Conservation (phyloP, 2,888 invertebrate species). For the Agrypnus murinus region DNA sequence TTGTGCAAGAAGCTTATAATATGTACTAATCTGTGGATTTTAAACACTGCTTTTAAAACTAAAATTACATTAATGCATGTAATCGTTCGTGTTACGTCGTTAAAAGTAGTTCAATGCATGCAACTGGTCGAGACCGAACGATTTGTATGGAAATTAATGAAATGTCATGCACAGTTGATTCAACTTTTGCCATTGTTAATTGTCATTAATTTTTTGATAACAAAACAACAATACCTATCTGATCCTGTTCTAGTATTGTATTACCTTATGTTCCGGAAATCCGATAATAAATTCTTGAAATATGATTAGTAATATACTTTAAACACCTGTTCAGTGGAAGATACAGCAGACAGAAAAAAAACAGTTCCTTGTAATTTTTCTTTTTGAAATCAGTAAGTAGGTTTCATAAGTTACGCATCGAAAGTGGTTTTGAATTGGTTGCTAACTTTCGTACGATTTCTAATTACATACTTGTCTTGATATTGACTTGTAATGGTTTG, state of each 20-base stretch:
- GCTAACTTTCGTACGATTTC: slow-evolving; percentile 27
- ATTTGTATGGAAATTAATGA: slow-evolving; percentile 43
- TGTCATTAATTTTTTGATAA: not conserved
- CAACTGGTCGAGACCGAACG: slow-evolving; percentile 34
- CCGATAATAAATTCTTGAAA: slow-evolving; percentile 24
- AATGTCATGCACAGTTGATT: slow-evolving; percentile 42
- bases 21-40: too few species aligned
- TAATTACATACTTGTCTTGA: slow-evolving; percentile 15
- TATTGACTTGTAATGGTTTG: too few species aligned
- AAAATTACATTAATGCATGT: slow-evolving; percentile 8
- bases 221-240: slow-evolving; percentile 8
- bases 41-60: not conserved
- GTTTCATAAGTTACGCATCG: slow-evolving; percentile 40
- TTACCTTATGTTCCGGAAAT: slow-evolving; percentile 36
- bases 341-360: slow-evolving; percentile 2
- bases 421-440: slow-evolving; percentile 30
- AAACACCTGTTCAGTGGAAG: slow-evolving; percentile 16
- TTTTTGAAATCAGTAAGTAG: slow-evolving; percentile 10
- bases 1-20: too few species aligned
- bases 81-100: slow-evolving; percentile 18
- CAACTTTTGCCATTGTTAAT: slow-evolving; percentile 44
- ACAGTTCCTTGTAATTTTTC: slow-evolving; percentile 21
- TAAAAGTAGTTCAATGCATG: slow-evolving; percentile 35
- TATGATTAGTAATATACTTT: not conserved
- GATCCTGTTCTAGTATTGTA: slow-evolving; percentile 24